Conservation (phyloP, 2,888 invertebrate genomes). For the Orthosia gothica region DNA sequence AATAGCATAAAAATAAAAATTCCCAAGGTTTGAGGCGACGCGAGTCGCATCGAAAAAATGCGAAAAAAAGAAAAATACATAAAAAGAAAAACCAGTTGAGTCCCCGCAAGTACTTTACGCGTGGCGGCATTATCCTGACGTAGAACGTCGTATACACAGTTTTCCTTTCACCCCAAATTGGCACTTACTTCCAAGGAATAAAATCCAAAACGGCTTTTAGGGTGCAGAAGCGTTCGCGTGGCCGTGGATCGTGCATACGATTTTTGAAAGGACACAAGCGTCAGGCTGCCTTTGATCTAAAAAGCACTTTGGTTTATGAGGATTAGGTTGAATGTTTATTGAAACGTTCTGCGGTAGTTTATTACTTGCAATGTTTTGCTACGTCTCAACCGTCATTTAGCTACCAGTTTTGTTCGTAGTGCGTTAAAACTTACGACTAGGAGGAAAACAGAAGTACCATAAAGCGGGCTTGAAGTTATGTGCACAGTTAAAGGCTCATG, state of each 20-base stretch:
- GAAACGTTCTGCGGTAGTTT: conserved; percentile 65
- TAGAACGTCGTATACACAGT: conserved; percentile 70
- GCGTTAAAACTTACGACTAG: conserved; percentile 75
- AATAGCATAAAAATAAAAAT: conserved; percentile 60
- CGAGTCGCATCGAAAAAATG: conserved; percentile 60
- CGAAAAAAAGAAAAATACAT: conserved; percentile 65
- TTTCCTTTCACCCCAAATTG: conserved; percentile 74
- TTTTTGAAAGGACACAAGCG: conserved; percentile 62
- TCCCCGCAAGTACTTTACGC: conserved; percentile 79
- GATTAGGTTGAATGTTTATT: conserved; percentile 61
- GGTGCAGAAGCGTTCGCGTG: conserved; percentile 73
- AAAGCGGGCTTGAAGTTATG: conserved; percentile 63
- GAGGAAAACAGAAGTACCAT: conserved; percentile 64
- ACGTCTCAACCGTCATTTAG: conserved; percentile 75
- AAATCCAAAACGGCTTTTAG: conserved; percentile 73
- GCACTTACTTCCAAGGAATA: conserved; percentile 71
- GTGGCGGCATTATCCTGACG: conserved; percentile 71
- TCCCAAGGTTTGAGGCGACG: conserved; percentile 44
- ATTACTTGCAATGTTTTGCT: conserved; percentile 76
- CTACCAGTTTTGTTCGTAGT: conserved; percentile 77
- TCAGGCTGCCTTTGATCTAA: conserved; percentile 41
- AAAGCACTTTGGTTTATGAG: conserved; percentile 54
- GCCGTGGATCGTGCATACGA: conserved; percentile 67
- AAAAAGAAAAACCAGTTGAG: conserved; percentile 74
- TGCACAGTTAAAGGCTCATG: conserved; percentile 23